Evolutionary conservation across 1,140 invertebrate genomes (phyloP), one percentile per base, ranked within the genome.

Genomic region (Glossosoma conforme): DNA sequence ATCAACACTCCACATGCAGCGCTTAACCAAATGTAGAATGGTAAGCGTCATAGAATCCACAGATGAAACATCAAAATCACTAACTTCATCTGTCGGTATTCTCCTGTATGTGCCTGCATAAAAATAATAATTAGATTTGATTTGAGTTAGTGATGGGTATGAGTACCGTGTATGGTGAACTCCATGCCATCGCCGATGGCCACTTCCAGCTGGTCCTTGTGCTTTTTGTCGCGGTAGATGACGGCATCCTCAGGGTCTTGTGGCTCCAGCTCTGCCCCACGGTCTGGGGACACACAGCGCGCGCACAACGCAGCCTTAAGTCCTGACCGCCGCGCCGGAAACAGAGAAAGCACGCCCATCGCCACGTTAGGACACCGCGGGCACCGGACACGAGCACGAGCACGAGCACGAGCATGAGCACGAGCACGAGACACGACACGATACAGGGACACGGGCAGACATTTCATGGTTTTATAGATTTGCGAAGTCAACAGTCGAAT

Each of bases 121-220:
- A n/a, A n/a, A n/a, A n/a, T n/a, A n/a, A n/a, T n/a, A n/a, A n/a
- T n/a, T n/a, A n/a, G n/a, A n/a, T n/a, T n/a, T n/a, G n/a, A n/a
- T n/a, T n/a, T n/a, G n/a, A n/a, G n/a, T 36, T 15, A 14, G 11
- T 9, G 18, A 2, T 36, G 14, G 3, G 20, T 36, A 47, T 50
- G 52, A 56, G 75, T 79, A 86, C 86, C 89, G 68, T 91, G 88
- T 74, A 92, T 91, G 2, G 87, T 90, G 62, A 92, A 89, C 70
- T 93, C 89, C 85, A 92, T 89, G 35, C 89, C 89, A 66, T 92
- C 89, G 6, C 89, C 87, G 59, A 92, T 91, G 20, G 87, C 87
- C 53, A 93, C 87, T 75, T 93, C 91, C 43, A 92, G 78, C 68
- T 90, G 86, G 53, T 89, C 87, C 75, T 90, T 89, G 57, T 85